These are phyloP conservation scores for Thera obeliscata DNA, from an alignment of 2,888 invertebrate species.

Conservation along the genomic window DNA sequence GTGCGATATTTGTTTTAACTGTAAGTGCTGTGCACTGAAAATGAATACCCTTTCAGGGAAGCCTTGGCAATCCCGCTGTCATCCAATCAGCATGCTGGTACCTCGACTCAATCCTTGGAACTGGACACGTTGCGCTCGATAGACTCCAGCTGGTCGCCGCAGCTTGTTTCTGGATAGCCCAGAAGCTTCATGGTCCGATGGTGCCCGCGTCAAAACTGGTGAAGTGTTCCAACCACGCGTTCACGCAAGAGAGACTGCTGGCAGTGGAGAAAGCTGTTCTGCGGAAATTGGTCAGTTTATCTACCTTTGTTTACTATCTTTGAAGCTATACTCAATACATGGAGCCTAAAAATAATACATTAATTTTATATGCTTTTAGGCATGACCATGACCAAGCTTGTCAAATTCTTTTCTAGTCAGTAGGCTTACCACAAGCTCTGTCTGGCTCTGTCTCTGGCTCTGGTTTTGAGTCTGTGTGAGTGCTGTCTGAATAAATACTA, in stretches of 20 bases:
- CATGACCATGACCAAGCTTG: no score
- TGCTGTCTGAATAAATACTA: no score
- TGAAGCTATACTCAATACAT: no score
- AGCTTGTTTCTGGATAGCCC: constrained; percentile 73
- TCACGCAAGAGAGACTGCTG: constrained; percentile 49
- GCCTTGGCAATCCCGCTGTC: constrained; percentile 60
- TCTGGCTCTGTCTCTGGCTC: no score
- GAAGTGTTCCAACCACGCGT: constrained; percentile 55
- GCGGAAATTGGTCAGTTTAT: constrained; percentile 55
- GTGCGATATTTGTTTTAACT: no score
- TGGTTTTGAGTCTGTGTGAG: no score
- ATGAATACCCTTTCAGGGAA: constrained; percentile 48
- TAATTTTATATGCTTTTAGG: no score
- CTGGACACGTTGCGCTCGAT: constrained; percentile 48
- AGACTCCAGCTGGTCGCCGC: constrained; percentile 67
- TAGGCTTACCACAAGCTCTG: no score
- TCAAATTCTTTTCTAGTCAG: no score
- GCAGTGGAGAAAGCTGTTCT: constrained; percentile 61
- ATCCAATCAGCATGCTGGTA: constrained; percentile 71
- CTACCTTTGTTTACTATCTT: neutral
- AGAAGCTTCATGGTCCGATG: constrained; percentile 61
- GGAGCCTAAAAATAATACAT: no score
- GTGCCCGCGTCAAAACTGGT: constrained; percentile 54
- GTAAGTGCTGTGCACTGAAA: neutral
- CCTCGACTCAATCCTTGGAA: constrained; percentile 60